Evolutionary conservation across 1,140 invertebrate genomes (phyloP), one percentile per base, ranked within the genome.

Genomic region (Brachionus manjavacas): DNA sequence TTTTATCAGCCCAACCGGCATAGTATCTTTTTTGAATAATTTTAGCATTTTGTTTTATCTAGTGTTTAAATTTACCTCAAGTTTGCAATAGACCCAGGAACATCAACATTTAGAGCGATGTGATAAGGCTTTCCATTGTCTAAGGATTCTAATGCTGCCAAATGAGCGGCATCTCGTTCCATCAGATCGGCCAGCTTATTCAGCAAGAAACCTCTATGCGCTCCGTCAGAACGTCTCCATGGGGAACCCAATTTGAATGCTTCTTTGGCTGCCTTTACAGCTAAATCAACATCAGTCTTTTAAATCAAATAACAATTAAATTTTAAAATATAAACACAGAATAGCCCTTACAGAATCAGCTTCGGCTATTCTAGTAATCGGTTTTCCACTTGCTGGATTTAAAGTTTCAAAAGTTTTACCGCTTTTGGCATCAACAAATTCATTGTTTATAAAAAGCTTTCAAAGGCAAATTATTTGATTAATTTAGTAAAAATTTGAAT

Each of bases 1-100:
- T 94, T 90, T 98, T 98, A 88, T 97, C 95, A 84, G 93, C 93
- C 92, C 93, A 96, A 49, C 96, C 96, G 86, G 95, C 96, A 90
- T 94, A 83, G 70, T 76, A 85, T 68, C 85, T 85, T 14, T 88
- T 74, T n/a, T 86, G 85, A 43, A 86, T 35, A 35, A 35, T 35
- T 35, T 35, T 35, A 35, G 7, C 7, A 35, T 35, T 35, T 35
- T 35, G 31, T 35, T 6, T 35, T 35, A 35, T 35, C 7, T n/a
- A n/a, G n/a, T n/a, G n/a, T n/a, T n/a, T n/a, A 86, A 60, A 3
- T 86, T 79, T 66, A 81, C 79, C 79, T 81, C 16, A 64, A 35
- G 35, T n/a, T 64, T 0, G 64, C 52, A 8, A 81, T 46, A 1
- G 79, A 81, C 9, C 23, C 52, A 43, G 79, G 79, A 1, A 87